Evolutionary conservation across 2,797 vertebrate genomes (phyloP).

Genomic region (Amblyopsis hoosieri): DNA sequence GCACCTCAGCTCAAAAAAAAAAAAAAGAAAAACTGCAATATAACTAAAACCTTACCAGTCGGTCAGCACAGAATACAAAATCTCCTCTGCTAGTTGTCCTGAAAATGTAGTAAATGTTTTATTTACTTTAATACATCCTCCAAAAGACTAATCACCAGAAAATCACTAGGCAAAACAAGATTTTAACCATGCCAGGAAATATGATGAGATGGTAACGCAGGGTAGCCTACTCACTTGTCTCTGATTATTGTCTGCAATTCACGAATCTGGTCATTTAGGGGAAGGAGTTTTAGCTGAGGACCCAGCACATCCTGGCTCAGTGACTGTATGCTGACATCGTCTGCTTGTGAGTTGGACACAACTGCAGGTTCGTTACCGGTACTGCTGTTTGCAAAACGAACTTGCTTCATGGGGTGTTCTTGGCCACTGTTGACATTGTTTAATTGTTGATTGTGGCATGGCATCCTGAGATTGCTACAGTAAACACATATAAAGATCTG

Average conservation of each 20-base stretch:
- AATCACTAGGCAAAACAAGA: neutral
- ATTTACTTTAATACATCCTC: neutral
- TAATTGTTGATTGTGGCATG: constrained; percentile 81
- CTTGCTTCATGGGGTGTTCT: constrained; percentile 73
- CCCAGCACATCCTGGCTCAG: constrained; percentile 68
- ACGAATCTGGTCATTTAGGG: constrained; percentile 92
- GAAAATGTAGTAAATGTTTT: constrained; percentile 29
- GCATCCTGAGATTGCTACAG: constrained; percentile 68
- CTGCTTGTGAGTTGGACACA: constrained; percentile 37
- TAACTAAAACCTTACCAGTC: constrained; percentile 83
- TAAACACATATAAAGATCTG: neutral
- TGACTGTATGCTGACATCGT: constrained; percentile 35
- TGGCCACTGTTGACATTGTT: constrained; percentile 66
- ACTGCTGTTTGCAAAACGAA: constrained; percentile 65
- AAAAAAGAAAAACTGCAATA: neutral
- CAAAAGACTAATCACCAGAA: neutral
- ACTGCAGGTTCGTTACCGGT: constrained; percentile 42
- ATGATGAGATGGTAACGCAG: neutral
- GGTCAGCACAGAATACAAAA: constrained; percentile 96
- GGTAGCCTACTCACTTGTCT: constrained; percentile 83
- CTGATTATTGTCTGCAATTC: constrained; percentile 94
- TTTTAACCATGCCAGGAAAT: neutral
- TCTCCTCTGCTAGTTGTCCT: constrained; percentile 95
- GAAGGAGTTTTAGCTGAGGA: constrained; percentile 87
- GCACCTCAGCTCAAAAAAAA: neutral